Base-by-base conservation (phyloP, 2,797 vertebrate species). In the Siniperca scherzeri region DNA sequence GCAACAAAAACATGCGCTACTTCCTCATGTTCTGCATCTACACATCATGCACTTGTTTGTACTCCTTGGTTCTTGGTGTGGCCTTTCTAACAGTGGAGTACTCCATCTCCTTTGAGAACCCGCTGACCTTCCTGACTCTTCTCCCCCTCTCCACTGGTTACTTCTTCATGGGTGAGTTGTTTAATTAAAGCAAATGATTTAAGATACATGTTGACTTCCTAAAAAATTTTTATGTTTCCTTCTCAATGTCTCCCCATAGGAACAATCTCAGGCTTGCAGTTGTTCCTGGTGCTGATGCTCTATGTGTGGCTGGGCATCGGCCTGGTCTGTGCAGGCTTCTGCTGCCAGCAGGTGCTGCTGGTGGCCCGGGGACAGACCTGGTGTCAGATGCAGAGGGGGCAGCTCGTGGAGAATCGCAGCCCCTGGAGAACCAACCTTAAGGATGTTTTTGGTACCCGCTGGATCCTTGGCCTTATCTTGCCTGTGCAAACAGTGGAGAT, bases 11-110 rank as follows among this genome's bases (percentile, higher is more conserved):
- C 95, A 98, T 99, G 98, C 97, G 98, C 81, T 99, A 99, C 96
- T 99, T 99, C 94, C 94, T 99, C 85, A 97, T 99, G 96, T 99
- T 99, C 93, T 99, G 98, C 87, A 96, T 99, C 88, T 98, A 99
- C 92, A 99, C 98, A 0, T 99, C 98, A 0, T 96, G 98, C 79
- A 97, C 96, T 67, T 99, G 98, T 88, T 95, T 99, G 8, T 97
- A 99, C 93, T 99, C 97, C 50, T 80, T 98, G 93, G 97, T 99
- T 88, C 95, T 97, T 0, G 98, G 98, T 1, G 97, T 99, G 95
- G 97, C 97, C 88, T 99, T 98, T 88, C 95, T 99, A 68, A 99
- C 98, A 0, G 94, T 97, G 14, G 97, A 97, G 78, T 98, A 98
- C 76, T 97, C 97, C 55, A 93, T 98, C 92, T 99, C 98, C 88